phyloP scores from a whole-genome alignment of 2,113 vertebrate genomes.

The Gallinago jamesoni region DNA sequence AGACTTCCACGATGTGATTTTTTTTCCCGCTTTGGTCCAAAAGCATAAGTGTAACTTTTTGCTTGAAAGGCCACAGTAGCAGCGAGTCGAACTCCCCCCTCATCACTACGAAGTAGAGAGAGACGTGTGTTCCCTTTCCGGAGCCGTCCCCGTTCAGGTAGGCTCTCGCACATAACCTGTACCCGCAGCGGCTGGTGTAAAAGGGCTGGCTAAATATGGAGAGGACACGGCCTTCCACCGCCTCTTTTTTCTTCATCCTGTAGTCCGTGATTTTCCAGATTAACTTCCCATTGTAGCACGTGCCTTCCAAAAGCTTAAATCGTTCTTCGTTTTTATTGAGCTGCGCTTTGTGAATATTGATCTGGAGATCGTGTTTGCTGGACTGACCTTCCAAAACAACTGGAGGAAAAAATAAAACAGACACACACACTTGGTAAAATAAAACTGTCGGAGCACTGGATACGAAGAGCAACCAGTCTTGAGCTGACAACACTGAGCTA shows the following conservation, averaged over 20 bases:
- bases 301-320: slow-evolving; percentile 83
- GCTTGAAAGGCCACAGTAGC: slow-evolving; percentile 90
- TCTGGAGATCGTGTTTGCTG: slow-evolving; percentile 78
- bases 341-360: slow-evolving; percentile 81
- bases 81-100: slow-evolving; percentile 90
- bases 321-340: slow-evolving; percentile 84
- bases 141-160: slow-evolving; percentile 89
- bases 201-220: slow-evolving; percentile 87
- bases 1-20: slow-evolving; percentile 79
- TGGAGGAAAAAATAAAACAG: neutral
- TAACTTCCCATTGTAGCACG: slow-evolving; percentile 85
- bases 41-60: slow-evolving; percentile 85
- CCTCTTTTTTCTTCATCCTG: slow-evolving; percentile 78
- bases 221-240: slow-evolving; percentile 69
- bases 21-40: slow-evolving; percentile 85
- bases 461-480: neutral
- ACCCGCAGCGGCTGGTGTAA: slow-evolving; percentile 88
- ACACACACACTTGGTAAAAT: neutral
- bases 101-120: slow-evolving; percentile 91
- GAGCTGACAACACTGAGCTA: neutral
- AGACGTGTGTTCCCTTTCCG: slow-evolving; percentile 85
- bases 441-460: neutral
- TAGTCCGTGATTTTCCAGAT: slow-evolving; percentile 93
- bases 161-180: slow-evolving; percentile 82
- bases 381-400: slow-evolving; percentile 79